Conservation (phyloP, 2,797 vertebrate genomes). For the Leuciscus waleckii region DNA sequence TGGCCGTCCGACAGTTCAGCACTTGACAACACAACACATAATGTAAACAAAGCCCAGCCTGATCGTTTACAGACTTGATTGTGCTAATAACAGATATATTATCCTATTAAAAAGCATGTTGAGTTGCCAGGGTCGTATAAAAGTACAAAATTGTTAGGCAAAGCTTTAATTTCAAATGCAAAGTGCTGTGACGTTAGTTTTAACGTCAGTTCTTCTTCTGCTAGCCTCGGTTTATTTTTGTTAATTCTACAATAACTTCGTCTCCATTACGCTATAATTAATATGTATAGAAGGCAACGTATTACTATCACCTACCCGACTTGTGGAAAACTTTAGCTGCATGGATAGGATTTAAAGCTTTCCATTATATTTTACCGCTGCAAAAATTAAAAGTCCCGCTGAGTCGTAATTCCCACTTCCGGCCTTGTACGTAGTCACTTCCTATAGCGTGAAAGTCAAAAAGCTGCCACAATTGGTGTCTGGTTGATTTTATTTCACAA, state of each 20-base stretch:
- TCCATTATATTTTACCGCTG: slow-evolving; percentile 18
- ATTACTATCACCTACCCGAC: not conserved
- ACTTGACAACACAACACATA: slow-evolving; percentile 22
- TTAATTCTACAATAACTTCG: not conserved
- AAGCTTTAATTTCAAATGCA: not conserved
- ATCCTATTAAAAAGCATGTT: not conserved
- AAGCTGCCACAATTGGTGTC: not conserved
- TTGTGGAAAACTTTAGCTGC: not conserved
- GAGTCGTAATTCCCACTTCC: not conserved
- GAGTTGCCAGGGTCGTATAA: not conserved
- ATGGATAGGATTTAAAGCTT: not conserved
- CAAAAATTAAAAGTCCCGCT: slow-evolving; percentile 50
- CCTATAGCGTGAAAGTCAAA: not conserved
- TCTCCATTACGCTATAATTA: not conserved
- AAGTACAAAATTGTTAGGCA: not conserved
- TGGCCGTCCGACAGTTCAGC: not conserved
- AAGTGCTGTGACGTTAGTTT: not conserved
- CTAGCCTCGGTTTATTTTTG: not conserved
- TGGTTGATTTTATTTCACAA: slow-evolving; percentile 17
- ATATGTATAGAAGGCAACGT: not conserved
- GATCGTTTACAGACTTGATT: not conserved
- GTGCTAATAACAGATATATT: not conserved
- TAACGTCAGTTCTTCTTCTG: not conserved
- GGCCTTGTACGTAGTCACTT: not conserved
- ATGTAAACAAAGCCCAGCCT: slow-evolving; percentile 20